Evolutionary conservation across 2,113 vertebrate genomes (phyloP).

Genomic region (Chamaetylas fuelleborni): DNA sequence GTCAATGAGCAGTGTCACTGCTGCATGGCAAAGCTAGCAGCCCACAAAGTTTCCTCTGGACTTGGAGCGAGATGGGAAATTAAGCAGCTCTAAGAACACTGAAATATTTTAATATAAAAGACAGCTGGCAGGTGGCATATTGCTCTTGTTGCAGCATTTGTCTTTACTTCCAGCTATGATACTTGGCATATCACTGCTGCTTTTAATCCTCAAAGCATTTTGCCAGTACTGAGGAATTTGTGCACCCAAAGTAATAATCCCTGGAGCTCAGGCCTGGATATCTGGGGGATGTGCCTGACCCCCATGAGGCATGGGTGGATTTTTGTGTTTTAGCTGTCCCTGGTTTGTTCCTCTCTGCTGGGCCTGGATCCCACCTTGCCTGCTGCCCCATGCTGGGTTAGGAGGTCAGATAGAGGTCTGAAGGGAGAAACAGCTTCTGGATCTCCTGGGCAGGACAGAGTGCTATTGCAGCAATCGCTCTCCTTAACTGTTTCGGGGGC

Average conservation of each 20-base stretch:
- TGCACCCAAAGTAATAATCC: neutral
- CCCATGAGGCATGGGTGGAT: accelerated
- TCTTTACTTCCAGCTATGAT: slow-evolving; percentile 25
- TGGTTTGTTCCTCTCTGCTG: neutral
- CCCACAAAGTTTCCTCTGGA: slow-evolving; percentile 35
- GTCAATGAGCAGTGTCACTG: neutral
- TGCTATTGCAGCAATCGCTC: neutral
- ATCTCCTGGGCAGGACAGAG: neutral
- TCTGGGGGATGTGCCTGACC: neutral
- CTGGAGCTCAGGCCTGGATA: neutral
- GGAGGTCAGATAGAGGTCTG: neutral
- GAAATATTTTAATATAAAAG: slow-evolving; percentile 57
- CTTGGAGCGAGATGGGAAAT: neutral
- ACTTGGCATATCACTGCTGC: neutral
- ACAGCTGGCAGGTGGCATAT: slow-evolving; percentile 47
- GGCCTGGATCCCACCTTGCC: neutral
- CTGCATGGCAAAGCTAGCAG: neutral
- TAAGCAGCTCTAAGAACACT: slow-evolving; percentile 18
- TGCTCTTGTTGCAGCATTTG: slow-evolving; percentile 34
- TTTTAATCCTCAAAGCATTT: neutral
- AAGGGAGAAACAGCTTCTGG: neutral
- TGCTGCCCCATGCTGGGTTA: neutral
- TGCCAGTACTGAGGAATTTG: neutral
- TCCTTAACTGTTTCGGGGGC: neutral
- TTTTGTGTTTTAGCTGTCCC: neutral